Base-by-base conservation (phyloP, 2,888 invertebrate genomes). In the Charanyca ferruginea region DNA sequence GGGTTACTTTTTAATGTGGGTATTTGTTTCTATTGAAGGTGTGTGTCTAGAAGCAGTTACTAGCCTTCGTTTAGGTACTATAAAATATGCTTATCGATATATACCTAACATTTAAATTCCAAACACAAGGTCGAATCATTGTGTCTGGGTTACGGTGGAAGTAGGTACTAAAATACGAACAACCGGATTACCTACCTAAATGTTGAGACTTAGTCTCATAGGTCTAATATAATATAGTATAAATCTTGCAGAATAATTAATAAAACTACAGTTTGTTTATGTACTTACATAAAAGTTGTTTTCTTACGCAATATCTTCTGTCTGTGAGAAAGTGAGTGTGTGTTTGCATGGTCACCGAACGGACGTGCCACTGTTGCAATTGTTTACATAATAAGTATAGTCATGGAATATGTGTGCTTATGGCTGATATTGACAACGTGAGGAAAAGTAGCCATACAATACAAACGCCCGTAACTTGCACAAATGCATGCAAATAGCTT, bases 331-430 rank as follows among this genome's bases (percentile, higher is more conserved):
- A 18, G 20, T 38, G 44, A 20, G 52, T 47, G 32, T 22, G 32
- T 59, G 42, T n/a, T 35, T 48, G 48, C 22, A 47, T 45, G 23
- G 49, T 41, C 47, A 47, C 22, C 60, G 59, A 16, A 38, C 38
- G 38, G 54, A 47, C 38, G 57, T 67, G 44, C 42, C 61, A 48
- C 45, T 32, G 16, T 18, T 57, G 35, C 45, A 45, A 35, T 42
- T 68, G 60, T 64, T 65, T 76, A 59, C 47, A 67, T 66, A 67
- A 72, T 49, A 51, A 20, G 41, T 51, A 65, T 51, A 35, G 2
- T n/a, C 18, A 20, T 20, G 18, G 13, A 16, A 2, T 44, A 52
- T 25, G 41, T 57, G 18, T 62, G 5, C 22, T 57, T 63, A 52
- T 9, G 11, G 11, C 35, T 13, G 16, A 42, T 25, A n/a, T 13